Percentiles rank a stretch among this genome's conserved stretches.
These are phyloP conservation scores for Centroberyx gerrardi DNA, from an alignment of 2,797 vertebrate species.

Conservation along the genomic window DNA sequence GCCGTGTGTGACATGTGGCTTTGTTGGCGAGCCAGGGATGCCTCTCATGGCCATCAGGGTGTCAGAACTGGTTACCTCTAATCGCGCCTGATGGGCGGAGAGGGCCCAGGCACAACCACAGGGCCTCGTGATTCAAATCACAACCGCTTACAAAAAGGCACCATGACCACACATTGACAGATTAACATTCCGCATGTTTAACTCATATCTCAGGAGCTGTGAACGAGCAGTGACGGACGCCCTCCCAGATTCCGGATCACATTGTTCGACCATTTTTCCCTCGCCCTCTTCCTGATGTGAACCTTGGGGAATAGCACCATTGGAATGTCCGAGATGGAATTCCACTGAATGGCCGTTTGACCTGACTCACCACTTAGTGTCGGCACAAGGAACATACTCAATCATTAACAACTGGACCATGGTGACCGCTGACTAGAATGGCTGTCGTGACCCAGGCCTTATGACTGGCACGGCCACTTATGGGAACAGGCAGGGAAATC, in stretches of 20 bases:
- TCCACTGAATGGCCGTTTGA: slow-evolving; percentile 82
- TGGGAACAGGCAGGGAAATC: slow-evolving; percentile 59
- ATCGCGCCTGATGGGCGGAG: slow-evolving; percentile 78
- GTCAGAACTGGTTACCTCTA: slow-evolving; percentile 84
- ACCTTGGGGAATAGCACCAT: slow-evolving; percentile 73
- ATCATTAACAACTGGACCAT: slow-evolving; percentile 81
- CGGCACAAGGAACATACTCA: slow-evolving; percentile 78
- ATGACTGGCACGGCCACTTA: slow-evolving; percentile 70
- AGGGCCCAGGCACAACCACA: slow-evolving; percentile 69
- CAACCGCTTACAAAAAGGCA: slow-evolving; percentile 76
- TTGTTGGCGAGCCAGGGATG: slow-evolving; percentile 83
- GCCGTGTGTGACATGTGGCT: slow-evolving; percentile 84
- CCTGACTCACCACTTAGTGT: slow-evolving; percentile 82
- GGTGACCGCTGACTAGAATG: slow-evolving; percentile 76
- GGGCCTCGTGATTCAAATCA: slow-evolving; percentile 86
- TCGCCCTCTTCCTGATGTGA: slow-evolving; percentile 67
- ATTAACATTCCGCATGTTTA: slow-evolving; percentile 87
- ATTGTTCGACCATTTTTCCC: slow-evolving; percentile 79
- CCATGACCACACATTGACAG: slow-evolving; percentile 86
- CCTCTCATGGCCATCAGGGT: slow-evolving; percentile 85
- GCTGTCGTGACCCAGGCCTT: slow-evolving; percentile 75
- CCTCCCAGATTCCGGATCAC: slow-evolving; percentile 81
- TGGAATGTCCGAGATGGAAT: slow-evolving; percentile 85
- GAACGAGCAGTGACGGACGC: slow-evolving; percentile 64
- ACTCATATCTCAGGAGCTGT: slow-evolving; percentile 81